These are phyloP conservation scores for Crocodylus rhombifer DNA, from an alignment of 2,797 vertebrate species.

Conservation along the genomic window DNA sequence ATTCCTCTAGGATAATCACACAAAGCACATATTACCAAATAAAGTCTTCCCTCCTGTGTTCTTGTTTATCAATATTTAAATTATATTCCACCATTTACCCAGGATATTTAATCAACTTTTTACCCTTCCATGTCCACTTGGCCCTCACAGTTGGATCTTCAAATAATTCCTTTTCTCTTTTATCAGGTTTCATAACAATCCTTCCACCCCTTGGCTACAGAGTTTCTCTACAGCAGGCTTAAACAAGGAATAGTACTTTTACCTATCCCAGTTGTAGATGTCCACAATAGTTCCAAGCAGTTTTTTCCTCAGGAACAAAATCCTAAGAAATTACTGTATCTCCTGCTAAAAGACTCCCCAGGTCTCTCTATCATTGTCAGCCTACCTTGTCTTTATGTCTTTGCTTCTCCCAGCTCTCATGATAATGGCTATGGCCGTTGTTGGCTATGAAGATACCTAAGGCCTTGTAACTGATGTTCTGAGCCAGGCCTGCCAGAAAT, in stretches of 20 bases:
- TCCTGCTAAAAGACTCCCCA: background rate
- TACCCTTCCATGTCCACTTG: background rate
- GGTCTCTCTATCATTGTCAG: background rate
- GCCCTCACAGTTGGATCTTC: background rate
- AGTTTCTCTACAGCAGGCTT: background rate
- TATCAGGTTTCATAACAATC: fast-evolving
- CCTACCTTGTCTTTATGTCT: background rate
- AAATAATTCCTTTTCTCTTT: background rate
- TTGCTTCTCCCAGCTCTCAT: background rate
- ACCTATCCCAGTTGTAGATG: background rate
- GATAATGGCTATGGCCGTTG: background rate
- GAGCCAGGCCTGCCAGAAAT: background rate
- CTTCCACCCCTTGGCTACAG: background rate
- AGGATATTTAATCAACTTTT: background rate
- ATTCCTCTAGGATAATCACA: background rate
- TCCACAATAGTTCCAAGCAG: background rate
- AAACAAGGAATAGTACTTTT: background rate
- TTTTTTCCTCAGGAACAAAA: background rate
- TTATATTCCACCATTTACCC: background rate
- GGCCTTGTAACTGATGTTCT: background rate
- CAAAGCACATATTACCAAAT: background rate
- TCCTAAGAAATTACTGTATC: background rate
- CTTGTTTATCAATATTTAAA: background rate
- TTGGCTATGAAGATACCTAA: background rate
- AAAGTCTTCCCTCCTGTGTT: background rate